phyloP scores from a whole-genome alignment of 2,888 invertebrate species.

The Ormyrus pomaceus region DNA sequence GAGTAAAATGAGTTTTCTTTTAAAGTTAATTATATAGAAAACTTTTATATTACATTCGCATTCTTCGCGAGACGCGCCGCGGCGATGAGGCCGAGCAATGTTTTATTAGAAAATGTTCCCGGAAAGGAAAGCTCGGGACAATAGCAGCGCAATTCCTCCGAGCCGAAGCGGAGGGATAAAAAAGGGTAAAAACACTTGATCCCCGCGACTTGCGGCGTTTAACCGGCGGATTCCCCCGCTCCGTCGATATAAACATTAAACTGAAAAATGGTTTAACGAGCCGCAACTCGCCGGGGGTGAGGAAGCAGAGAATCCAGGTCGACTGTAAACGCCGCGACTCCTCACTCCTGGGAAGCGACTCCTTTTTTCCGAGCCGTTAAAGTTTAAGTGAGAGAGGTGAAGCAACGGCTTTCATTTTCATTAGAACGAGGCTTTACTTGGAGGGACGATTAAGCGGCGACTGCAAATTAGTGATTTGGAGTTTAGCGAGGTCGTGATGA shows the following conservation, averaged over 20 bases:
- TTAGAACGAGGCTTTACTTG: constrained; percentile 23
- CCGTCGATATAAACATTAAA: not conserved
- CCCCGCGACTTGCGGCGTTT: no score
- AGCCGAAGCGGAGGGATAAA: no score
- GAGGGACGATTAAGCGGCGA: not conserved
- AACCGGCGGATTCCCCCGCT: no score
- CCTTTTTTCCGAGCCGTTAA: constrained; percentile 18
- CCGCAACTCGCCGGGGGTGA: not conserved
- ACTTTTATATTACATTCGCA: not conserved
- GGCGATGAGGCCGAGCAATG: no score
- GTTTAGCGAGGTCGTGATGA: not conserved
- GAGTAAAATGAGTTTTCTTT: no score
- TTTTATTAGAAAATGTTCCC: no score
- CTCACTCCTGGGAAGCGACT: not conserved
- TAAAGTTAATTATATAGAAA: no score
- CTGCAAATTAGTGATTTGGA: constrained; percentile 12
- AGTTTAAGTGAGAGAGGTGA: constrained; percentile 20
- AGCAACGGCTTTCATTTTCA: constrained; percentile 26
- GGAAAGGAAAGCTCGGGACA: no score
- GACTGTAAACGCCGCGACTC: constrained; percentile 3
- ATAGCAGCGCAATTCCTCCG: no score
- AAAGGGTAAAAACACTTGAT: no score
- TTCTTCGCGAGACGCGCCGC: not conserved
- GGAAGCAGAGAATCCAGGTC: constrained; percentile 24
- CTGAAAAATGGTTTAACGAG: not conserved